Conservation (phyloP, 2,113 vertebrate genomes). For the Uria aalge region DNA sequence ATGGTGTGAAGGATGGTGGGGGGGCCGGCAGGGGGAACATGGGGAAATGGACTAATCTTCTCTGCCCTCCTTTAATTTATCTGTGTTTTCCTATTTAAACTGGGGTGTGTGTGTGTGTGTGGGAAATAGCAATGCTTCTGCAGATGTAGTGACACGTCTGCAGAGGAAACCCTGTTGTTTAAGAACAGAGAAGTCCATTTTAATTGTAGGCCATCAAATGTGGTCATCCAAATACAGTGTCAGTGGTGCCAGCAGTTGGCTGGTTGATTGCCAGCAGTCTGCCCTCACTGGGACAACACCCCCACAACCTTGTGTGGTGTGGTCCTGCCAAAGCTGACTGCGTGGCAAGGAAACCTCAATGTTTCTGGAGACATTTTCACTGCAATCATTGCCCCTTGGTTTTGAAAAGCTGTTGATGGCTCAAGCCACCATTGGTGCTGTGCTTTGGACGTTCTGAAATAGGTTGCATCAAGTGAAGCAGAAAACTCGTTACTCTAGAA, state of each 20-base stretch:
- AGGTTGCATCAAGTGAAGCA: neutral
- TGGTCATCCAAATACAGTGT: neutral
- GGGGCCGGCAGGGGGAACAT: neutral
- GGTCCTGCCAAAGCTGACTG: neutral
- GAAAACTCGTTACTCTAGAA: neutral
- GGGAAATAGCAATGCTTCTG: neutral
- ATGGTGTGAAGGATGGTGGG: neutral
- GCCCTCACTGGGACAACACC: no score
- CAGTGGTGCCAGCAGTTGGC: neutral
- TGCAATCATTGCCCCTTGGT: neutral
- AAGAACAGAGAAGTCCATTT: neutral
- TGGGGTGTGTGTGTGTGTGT: rapidly evolving
- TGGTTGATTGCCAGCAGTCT: neutral
- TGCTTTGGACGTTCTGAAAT: neutral
- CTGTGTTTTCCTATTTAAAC: neutral
- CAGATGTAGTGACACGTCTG: neutral
- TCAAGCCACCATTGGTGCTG: neutral
- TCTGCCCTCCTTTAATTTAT: neutral
- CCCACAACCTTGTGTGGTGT: neutral
- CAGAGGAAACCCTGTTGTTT: neutral
- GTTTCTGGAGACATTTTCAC: rapidly evolving
- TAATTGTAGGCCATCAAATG: no score
- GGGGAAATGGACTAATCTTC: neutral
- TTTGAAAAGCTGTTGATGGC: neutral
- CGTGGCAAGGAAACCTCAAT: neutral